Evolutionary conservation across 2,113 vertebrate genomes (phyloP).

Genomic region (Delphinapterus leucas): DNA sequence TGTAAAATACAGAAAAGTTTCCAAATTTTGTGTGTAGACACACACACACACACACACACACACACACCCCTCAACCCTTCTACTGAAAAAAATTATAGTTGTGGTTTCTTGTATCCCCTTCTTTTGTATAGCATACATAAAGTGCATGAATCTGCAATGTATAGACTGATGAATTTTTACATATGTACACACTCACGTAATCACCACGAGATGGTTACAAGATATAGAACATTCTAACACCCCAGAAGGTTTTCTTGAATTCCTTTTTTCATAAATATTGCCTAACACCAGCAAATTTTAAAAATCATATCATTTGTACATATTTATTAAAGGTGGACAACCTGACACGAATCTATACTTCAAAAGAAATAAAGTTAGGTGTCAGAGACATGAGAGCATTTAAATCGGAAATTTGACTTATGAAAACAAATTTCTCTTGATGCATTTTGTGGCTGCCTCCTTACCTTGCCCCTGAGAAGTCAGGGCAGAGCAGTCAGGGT

Average conservation of each 20-base stretch:
- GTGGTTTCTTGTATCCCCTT: not conserved
- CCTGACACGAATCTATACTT: not conserved
- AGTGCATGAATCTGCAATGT: not conserved
- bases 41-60: not conserved
- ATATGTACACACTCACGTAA: not conserved
- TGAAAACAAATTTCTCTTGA: not conserved
- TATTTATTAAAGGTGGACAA: not conserved
- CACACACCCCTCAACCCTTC: not conserved
- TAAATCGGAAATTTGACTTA: not conserved
- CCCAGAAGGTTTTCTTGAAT: not conserved
- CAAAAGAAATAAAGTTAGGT: not conserved
- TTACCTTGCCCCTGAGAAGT: not conserved
- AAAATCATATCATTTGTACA: not conserved
- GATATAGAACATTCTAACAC: not conserved
- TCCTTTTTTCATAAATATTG: conserved; percentile 36
- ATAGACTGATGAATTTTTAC: not conserved
- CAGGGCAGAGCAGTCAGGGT: not conserved
- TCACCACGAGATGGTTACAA: not conserved
- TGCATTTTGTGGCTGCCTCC: not conserved
- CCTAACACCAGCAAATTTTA: not conserved
- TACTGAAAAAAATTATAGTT: not conserved
- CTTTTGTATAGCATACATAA: not conserved
- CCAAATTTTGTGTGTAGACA: not conserved
- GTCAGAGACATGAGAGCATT: not conserved
- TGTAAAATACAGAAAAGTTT: not conserved